These are phyloP conservation scores for Simalia tracyae DNA, from an alignment of 2,797 vertebrate species.

Conservation along the genomic window DNA sequence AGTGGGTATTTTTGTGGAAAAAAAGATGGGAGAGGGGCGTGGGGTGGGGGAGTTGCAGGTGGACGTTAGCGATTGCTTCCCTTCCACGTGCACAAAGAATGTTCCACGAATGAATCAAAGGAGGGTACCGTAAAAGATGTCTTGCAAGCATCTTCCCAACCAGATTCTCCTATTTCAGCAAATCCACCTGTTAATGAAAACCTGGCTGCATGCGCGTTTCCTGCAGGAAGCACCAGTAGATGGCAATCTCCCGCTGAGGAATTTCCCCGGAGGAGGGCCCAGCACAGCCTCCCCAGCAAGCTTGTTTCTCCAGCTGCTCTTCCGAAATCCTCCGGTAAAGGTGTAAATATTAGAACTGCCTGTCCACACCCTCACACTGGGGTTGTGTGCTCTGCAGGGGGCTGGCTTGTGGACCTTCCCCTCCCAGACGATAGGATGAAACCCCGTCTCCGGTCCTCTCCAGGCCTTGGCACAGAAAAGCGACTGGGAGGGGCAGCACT, in stretches of 20 bases:
- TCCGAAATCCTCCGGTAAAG: constrained; percentile 39
- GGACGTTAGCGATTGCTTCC: background rate
- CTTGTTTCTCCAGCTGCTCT: constrained; percentile 46
- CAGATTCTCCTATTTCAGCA: background rate
- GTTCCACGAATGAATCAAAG: background rate
- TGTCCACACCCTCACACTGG: constrained; percentile 45
- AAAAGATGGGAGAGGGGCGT: too few relatives aligned
- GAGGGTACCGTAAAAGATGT: background rate
- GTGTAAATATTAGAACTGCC: constrained; percentile 58
- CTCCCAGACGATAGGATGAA: constrained; percentile 55
- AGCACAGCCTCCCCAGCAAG: constrained; percentile 38
- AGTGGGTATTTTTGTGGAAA: too few relatives aligned
- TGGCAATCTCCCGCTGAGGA: constrained; percentile 63
- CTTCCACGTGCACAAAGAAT: background rate
- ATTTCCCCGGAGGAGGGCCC: background rate
- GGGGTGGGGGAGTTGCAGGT: too few relatives aligned
- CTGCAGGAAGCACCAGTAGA: constrained; percentile 59
- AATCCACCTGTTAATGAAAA: constrained; percentile 27
- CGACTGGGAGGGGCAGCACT: constrained; percentile 12
- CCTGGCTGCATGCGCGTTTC: background rate
- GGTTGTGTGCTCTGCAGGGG: constrained; percentile 60
- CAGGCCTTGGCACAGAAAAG: constrained; percentile 55
- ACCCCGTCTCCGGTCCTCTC: constrained; percentile 62
- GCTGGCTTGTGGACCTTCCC: constrained; percentile 51
- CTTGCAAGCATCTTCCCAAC: background rate